phyloP scores from a whole-genome alignment of 2,113 vertebrate genomes.

The Cottus gobio region DNA sequence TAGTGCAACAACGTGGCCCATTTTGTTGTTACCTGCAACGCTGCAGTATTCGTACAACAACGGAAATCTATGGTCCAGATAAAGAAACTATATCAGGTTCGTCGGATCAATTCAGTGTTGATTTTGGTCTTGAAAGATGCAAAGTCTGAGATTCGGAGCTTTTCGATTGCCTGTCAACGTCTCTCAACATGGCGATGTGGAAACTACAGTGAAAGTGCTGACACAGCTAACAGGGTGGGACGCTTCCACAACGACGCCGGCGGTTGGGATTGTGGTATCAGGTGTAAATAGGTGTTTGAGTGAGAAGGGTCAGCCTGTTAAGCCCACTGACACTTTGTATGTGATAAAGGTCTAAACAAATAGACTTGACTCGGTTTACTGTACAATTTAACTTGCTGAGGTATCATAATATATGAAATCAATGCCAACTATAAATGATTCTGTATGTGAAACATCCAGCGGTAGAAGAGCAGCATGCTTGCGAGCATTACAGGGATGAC shows the following conservation, averaged over 20 bases:
- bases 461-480: conserved; percentile 9
- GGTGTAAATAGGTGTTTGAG: background rate
- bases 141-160: no score
- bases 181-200: background rate
- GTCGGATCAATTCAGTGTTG: background rate
- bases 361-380: conserved; percentile 17
- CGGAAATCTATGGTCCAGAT: background rate
- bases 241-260: background rate
- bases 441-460: conserved; percentile 7
- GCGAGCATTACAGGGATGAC: conserved; percentile 56
- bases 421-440: conserved; percentile 50
- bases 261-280: background rate
- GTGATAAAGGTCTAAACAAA: conserved; percentile 9
- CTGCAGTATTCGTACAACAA: background rate
- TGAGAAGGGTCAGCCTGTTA: conserved; percentile 1
- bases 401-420: conserved; percentile 50
- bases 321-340: conserved; percentile 1
- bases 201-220: background rate
- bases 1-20: background rate
- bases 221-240: background rate
- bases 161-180: no score
- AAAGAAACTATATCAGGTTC: background rate
- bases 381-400: conserved; percentile 35
- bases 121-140: background rate
- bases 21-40: background rate